These are phyloP conservation scores for Encarsia formosa DNA, from an alignment of 2,888 invertebrate species.

Conservation along the genomic window DNA sequence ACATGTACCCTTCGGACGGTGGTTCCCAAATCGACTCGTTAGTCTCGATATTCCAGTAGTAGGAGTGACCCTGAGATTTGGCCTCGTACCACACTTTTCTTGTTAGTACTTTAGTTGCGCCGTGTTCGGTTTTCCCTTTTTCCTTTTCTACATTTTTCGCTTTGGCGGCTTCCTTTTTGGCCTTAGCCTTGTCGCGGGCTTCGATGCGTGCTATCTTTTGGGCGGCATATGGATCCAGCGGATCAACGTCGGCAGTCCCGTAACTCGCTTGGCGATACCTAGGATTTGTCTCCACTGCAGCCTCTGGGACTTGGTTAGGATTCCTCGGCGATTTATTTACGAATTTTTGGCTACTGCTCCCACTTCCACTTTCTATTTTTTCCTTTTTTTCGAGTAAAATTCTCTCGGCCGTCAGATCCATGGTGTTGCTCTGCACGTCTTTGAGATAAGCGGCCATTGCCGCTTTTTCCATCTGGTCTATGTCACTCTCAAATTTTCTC, in stretches of 20 bases:
- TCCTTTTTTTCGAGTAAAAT: conserved; percentile 47
- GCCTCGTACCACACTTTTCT: conserved; percentile 74
- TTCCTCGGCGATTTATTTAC: conserved; percentile 24
- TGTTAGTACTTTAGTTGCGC: conserved; percentile 35
- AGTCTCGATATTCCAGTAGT: conserved; percentile 83
- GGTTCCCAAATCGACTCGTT: conserved; percentile 76
- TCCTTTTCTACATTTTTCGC: conserved; percentile 13
- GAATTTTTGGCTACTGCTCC: too few relatives aligned
- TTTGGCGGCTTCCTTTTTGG: conserved; percentile 36
- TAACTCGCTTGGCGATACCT: conserved; percentile 22
- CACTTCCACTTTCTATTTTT: conserved; percentile 13
- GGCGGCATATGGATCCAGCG: conserved; percentile 37
- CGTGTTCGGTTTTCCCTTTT: conserved; percentile 36
- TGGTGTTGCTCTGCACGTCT: conserved; percentile 65
- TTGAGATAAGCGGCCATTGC: conserved; percentile 83
- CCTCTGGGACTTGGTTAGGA: conserved; percentile 33
- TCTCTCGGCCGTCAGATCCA: conserved; percentile 50
- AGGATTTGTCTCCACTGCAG: conserved; percentile 34
- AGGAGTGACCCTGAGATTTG: conserved; percentile 68
- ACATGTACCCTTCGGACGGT: conserved; percentile 69
- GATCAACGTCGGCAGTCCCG: conserved; percentile 37
- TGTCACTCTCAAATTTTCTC: conserved; percentile 71
- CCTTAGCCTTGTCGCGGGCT: conserved; percentile 6
- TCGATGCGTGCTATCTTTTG: conserved; percentile 21
- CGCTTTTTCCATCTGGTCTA: conserved; percentile 86